phyloP scores from a whole-genome alignment of 2,113 vertebrate genomes.

The Dasypus novemcinctus region DNA sequence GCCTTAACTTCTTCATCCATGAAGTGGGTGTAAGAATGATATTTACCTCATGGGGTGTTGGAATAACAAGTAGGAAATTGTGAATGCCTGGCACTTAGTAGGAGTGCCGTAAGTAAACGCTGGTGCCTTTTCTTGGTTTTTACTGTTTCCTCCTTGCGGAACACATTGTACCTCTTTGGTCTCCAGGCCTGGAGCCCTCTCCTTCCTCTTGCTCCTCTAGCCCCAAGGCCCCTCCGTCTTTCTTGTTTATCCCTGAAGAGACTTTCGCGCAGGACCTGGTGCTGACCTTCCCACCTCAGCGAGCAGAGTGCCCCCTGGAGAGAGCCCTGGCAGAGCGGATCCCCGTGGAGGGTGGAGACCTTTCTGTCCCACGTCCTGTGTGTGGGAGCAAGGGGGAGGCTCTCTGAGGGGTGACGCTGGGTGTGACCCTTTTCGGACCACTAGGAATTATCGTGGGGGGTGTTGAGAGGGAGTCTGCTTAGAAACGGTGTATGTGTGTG shows the following conservation, averaged over 20 bases:
- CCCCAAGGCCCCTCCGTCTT: no score
- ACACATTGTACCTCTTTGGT: no score
- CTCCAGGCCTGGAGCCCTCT: not conserved
- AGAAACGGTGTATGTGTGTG: no score
- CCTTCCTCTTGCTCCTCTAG: not conserved
- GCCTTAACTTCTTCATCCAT: not conserved
- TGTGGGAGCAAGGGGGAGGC: not conserved
- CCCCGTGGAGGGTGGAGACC: not conserved
- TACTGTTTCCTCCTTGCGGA: not conserved
- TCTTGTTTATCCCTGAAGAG: not conserved
- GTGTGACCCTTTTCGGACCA: not conserved
- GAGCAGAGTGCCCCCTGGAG: not conserved
- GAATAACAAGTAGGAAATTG: not conserved
- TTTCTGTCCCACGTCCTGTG: not conserved
- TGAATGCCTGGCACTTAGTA: not conserved
- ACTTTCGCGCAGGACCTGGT: not conserved
- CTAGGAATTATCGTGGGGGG: not conserved
- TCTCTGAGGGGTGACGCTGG: not conserved
- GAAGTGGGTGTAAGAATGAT: not conserved
- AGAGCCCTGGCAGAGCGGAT: no score
- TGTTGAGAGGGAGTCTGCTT: not conserved
- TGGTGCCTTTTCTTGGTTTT: accelerated
- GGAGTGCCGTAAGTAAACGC: no score
- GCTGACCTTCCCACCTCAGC: not conserved
- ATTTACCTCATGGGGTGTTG: not conserved